Evolutionary conservation across 2,888 invertebrate species (phyloP), one percentile per base, ranked within the genome.

Genomic region (Diaprepes abbreviatus): DNA sequence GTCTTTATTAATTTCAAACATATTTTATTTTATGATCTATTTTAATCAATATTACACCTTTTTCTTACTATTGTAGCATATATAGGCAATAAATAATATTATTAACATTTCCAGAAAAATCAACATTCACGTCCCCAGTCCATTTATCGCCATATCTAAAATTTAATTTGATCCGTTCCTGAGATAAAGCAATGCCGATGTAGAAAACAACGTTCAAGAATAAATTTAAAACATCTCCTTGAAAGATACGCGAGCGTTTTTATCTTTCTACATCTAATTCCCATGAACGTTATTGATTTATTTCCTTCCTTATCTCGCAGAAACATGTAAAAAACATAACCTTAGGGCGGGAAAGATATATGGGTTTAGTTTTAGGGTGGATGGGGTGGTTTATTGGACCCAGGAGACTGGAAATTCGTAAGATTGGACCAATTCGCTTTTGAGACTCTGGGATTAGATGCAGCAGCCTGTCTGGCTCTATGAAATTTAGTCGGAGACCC

Each of bases 381-480:
- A 35, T 59, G 72, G 69, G 73, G 73, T 69, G 71, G 72, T 72
- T 71, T 74, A 74, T 70, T 73, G 73, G 73, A 73, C 75, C 75
- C 76, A 55, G 14, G 77, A 73, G 76, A 74, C 62, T 72, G 63
- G 71, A 76, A 77, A 76, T 76, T 77, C 75, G 74, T 67, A 73
- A 74, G 74, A 75, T 76, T 76, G 76, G 75, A 75, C 77, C 77
- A 78, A 77, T 78, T 77, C 77, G 76, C 75, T 74, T 76, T 76
- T 74, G 74, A 73, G 74, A 75, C 73, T 75, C 60, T 59, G 74
- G 75, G 73, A 73, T 70, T 73, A 74, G 71, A 67, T 69, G 43
- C 55, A 50, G 48, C 48, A 50, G 55, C 36, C 66, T 58, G 66
- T 66, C 66, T 66, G 66, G 58, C 66, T 38, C 58, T 58, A 50